Conservation (phyloP, 2,113 vertebrate species). For the Microcebus ravelobensis region DNA sequence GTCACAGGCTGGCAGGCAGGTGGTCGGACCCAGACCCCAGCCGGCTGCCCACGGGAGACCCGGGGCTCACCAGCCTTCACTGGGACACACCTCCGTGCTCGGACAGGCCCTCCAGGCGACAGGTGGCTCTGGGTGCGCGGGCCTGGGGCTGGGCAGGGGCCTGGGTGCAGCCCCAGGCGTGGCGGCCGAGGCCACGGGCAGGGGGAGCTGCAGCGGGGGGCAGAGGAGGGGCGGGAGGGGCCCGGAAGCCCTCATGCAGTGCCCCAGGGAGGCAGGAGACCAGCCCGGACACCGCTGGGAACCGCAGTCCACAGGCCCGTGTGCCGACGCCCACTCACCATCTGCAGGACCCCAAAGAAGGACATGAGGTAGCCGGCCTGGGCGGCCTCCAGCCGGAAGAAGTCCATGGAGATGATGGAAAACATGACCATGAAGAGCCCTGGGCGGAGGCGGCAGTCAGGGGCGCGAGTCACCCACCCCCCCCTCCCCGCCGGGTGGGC, state of each 20-base stretch:
- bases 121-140: rapidly evolving
- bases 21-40: not conserved
- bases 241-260: rapidly evolving
- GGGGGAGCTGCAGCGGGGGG: not conserved
- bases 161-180: not conserved
- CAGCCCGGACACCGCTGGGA: not conserved
- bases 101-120: not conserved
- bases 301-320: not conserved
- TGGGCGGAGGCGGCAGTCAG: constrained; percentile 45
- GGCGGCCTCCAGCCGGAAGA: constrained; percentile 91
- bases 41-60: not conserved
- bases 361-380: constrained; percentile 94
- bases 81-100: not conserved
- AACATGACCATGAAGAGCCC: constrained; percentile 97
- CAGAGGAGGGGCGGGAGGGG: not conserved
- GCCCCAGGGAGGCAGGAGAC: not conserved
- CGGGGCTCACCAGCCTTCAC: not conserved
- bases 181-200: not conserved
- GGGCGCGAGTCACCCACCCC: rapidly evolving
- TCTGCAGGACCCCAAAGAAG: constrained; percentile 92
- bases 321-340: constrained; percentile 85
- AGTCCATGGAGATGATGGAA: constrained; percentile 92
- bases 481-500: not conserved
- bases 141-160: not conserved
- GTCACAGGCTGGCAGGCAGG: not conserved